Conservation (phyloP, 1,140 invertebrate genomes). For the Zaprionus ghesquierei region DNA sequence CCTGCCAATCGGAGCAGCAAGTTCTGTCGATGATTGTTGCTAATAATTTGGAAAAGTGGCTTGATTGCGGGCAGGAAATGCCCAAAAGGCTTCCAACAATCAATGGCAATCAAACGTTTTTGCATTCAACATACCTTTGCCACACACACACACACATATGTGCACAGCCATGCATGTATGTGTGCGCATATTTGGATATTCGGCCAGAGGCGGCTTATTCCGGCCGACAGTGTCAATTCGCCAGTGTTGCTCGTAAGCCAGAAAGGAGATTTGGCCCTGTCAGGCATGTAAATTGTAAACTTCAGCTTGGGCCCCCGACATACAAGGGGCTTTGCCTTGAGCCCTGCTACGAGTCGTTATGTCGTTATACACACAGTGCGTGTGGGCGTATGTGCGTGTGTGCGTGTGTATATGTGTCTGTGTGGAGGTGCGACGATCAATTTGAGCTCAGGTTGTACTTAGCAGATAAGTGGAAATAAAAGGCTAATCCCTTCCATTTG, state of each 20-base stretch:
- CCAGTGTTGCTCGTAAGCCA: slow-evolving; percentile 9
- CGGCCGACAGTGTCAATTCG: slow-evolving; percentile 33
- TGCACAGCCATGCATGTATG: not conserved
- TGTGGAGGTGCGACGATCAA: not conserved
- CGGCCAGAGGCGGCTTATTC: slow-evolving; percentile 21
- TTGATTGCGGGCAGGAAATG: slow-evolving; percentile 50
- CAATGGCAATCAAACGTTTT: slow-evolving; percentile 46
- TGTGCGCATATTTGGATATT: not conserved
- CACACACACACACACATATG: not conserved
- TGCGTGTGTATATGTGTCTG: not conserved
- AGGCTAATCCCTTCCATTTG: not conserved
- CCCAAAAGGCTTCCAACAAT: slow-evolving; percentile 34
- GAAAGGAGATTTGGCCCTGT: slow-evolving; percentile 13
- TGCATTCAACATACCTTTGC: slow-evolving; percentile 32
- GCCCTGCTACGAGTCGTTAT: not conserved
- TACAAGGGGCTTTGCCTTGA: not conserved
- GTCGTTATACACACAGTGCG: not conserved
- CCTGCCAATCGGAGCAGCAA: not conserved
- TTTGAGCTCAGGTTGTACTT: not conserved
- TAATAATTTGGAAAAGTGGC: slow-evolving; percentile 39
- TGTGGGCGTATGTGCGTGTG: not conserved
- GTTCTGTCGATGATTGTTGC: slow-evolving; percentile 31
- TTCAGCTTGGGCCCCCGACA: not conserved
- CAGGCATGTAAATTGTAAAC: slow-evolving; percentile 20
- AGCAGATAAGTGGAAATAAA: not conserved